Conservation (phyloP, 2,888 invertebrate genomes). For the Lucinisca nassula region DNA sequence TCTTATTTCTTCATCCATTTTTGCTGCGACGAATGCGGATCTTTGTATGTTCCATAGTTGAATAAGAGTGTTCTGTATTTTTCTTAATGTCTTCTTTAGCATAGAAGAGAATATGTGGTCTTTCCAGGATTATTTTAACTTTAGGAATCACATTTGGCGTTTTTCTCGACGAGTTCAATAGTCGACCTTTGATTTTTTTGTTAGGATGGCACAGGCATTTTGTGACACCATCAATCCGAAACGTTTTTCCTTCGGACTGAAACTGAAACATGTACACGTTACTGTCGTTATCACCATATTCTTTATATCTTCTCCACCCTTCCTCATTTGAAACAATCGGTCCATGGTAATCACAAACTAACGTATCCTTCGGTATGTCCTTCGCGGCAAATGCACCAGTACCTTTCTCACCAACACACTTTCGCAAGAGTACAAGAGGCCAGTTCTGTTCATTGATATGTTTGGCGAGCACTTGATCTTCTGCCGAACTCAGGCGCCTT, state of each 20-base stretch:
- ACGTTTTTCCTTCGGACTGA: neutral
- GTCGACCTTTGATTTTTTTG: slow-evolving; percentile 5
- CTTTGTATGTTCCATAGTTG: neutral
- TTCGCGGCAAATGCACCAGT: neutral
- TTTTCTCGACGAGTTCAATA: neutral
- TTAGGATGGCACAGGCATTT: slow-evolving; percentile 10
- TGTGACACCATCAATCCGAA: slow-evolving; percentile 3
- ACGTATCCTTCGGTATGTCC: neutral
- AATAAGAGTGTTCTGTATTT: neutral
- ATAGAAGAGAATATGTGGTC: neutral
- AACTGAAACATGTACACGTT: neutral
- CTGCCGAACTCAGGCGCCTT: neutral
- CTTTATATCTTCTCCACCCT: neutral
- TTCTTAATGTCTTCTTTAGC: neutral
- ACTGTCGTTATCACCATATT: neutral
- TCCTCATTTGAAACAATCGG: neutral
- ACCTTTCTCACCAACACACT: neutral
- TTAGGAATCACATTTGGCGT: slow-evolving; percentile 17
- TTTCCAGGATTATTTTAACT: neutral
- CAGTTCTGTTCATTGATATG: neutral
- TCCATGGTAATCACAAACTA: slow-evolving; percentile 4
- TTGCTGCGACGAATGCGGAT: neutral
- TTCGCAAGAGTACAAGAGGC: neutral
- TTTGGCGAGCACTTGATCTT: neutral
- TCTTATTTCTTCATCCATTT: too few species aligned